phyloP scores from a whole-genome alignment of 2,888 invertebrate species.

The Caenorhabditis uteleia region DNA sequence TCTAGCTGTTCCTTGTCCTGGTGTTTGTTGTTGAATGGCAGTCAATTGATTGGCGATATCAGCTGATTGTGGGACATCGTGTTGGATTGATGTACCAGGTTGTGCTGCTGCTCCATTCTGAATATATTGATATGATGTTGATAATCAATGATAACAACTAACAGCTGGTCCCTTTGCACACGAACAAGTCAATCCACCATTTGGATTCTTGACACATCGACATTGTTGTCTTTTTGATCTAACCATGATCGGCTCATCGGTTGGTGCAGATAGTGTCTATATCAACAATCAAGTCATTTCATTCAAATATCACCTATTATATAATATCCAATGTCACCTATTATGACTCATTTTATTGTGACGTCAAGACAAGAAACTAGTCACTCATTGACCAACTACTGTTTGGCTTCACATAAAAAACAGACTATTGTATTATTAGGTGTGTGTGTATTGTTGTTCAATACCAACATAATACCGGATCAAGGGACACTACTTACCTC shows the following conservation, averaged over 20 bases:
- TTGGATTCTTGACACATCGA: conserved; percentile 50
- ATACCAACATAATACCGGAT: too few species aligned
- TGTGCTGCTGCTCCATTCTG: background rate
- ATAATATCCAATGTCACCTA: too few species aligned
- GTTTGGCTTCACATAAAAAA: too few species aligned
- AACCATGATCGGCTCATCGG: conserved; percentile 42
- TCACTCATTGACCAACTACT: too few species aligned
- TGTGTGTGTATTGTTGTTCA: too few species aligned
- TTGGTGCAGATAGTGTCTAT: conserved; percentile 14
- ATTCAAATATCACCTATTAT: too few species aligned
- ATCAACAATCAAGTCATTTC: too few species aligned
- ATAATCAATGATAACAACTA: background rate
- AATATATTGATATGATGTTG: background rate
- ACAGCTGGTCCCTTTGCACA: conserved; percentile 43
- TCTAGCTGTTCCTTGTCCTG: conserved; percentile 17
- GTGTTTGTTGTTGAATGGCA: conserved; percentile 19
- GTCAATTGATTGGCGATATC: conserved; percentile 47
- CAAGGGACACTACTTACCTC: conserved; percentile 14
- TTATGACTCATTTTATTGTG: too few species aligned
- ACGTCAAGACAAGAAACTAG: too few species aligned
- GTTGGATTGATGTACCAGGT: conserved; percentile 16
- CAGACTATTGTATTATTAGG: too few species aligned
- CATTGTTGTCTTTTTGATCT: conserved; percentile 57
- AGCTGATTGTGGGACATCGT: conserved; percentile 29
- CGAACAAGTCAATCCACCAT: conserved; percentile 49